Evolutionary conservation across 2,113 vertebrate species (phyloP).

Genomic region (Poicephalus meyeri): DNA sequence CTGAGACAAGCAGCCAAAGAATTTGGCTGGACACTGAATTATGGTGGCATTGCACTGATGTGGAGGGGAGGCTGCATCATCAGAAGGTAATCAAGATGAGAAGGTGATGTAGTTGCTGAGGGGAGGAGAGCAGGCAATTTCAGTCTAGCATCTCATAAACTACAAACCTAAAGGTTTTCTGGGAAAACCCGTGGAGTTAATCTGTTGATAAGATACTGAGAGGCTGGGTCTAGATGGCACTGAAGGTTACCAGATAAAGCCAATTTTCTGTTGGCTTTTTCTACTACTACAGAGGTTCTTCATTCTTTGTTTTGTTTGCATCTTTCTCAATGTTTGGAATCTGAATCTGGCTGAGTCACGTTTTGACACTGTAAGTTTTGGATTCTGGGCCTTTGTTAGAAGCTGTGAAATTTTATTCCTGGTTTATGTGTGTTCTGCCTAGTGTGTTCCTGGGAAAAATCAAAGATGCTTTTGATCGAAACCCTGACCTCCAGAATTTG

Average conservation of each 20-base stretch:
- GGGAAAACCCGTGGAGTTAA: neutral
- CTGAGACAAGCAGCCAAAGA: conserved; percentile 92
- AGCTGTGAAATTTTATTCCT: neutral
- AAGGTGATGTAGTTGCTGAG: neutral
- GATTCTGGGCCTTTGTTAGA: neutral
- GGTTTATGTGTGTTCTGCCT: neutral
- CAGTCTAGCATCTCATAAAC: neutral
- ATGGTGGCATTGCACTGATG: conserved; percentile 95
- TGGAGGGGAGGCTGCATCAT: conserved; percentile 99
- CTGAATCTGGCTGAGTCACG: neutral
- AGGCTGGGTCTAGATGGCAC: neutral
- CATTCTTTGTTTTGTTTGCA: neutral
- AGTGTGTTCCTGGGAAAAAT: conserved; percentile 97
- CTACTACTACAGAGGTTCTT: neutral
- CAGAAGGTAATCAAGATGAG: conserved; percentile 80
- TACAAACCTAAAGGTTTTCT: neutral
- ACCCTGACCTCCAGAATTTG: conserved; percentile 87
- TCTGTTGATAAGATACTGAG: neutral
- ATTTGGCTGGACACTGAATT: conserved; percentile 94
- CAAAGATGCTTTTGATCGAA: conserved; percentile 93
- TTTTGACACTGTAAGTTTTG: neutral
- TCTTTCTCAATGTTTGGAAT: neutral
- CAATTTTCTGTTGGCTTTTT: neutral
- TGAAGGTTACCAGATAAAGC: neutral
- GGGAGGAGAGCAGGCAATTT: neutral